Percentiles rank a stretch among this genome's conserved stretches.
phyloP scores from a whole-genome alignment of 2,797 vertebrate genomes.

The Babyrousa celebensis region DNA sequence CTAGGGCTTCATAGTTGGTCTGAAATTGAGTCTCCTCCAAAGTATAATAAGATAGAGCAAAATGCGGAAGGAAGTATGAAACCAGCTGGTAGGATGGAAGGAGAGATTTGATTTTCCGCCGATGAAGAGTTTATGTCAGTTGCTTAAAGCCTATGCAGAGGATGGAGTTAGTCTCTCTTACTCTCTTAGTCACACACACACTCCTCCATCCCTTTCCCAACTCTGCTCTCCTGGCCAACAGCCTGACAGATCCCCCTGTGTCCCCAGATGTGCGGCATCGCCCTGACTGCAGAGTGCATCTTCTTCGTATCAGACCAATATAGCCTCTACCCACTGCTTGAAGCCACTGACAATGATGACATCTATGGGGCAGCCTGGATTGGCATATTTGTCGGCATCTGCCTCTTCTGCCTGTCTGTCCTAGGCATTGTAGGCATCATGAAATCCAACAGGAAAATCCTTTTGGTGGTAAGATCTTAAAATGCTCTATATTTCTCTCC shows the following conservation, averaged over 20 bases:
- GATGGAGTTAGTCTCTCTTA: not conserved
- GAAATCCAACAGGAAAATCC: constrained; percentile 90
- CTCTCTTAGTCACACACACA: too few species aligned
- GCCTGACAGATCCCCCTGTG: not conserved
- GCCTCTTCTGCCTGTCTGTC: constrained; percentile 91
- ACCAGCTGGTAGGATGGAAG: not conserved
- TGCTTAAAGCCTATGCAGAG: not conserved
- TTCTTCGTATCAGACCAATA: constrained; percentile 91
- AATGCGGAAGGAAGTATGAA: not conserved
- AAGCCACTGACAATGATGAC: constrained; percentile 90
- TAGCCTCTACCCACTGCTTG: constrained; percentile 89
- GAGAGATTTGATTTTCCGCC: not conserved
- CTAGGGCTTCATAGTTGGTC: not conserved
- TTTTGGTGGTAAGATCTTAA: constrained; percentile 91
- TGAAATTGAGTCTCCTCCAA: constrained; percentile 44
- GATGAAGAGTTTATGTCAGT: not conserved
- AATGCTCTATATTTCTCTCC: not conserved
- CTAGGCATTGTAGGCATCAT: constrained; percentile 91
- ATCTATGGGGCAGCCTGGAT: constrained; percentile 93
- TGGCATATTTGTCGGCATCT: constrained; percentile 93
- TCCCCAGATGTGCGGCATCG: constrained; percentile 92
- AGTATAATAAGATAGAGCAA: not conserved
- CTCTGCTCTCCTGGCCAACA: not conserved
- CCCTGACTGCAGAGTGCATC: constrained; percentile 93
- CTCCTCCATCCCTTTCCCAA: not conserved